Conservation (phyloP, 1,140 invertebrate species). For the Hypothenemus hampei region DNA sequence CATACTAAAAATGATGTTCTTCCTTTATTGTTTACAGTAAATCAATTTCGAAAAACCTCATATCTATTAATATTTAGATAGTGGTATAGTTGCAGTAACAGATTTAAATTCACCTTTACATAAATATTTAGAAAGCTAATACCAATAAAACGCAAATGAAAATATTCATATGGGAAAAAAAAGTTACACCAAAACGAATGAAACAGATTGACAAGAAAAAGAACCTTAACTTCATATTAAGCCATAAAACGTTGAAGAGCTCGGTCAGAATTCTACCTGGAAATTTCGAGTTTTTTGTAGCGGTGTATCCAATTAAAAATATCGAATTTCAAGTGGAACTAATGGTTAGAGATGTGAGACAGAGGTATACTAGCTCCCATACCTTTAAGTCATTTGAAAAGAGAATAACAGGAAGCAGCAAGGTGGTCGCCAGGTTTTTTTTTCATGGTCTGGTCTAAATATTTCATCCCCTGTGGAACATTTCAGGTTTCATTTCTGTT, state of each 20-base stretch:
- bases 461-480: neutral
- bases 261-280: slow-evolving; percentile 19
- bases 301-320: slow-evolving; percentile 12
- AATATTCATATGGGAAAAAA: slow-evolving; percentile 3
- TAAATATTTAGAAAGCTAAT: slow-evolving; percentile 20
- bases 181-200: slow-evolving; percentile 12
- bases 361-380: neutral
- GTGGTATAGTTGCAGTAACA: neutral
- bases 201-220: too few relatives aligned
- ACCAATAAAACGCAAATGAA: slow-evolving; percentile 16
- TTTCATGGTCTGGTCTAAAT: neutral
- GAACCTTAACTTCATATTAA: too few relatives aligned
- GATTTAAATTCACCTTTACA: slow-evolving; percentile 21
- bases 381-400: slow-evolving; percentile 9
- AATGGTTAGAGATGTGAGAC: slow-evolving; percentile 12
- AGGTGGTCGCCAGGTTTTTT: slow-evolving; percentile 16
- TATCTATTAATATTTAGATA: slow-evolving; percentile 3
- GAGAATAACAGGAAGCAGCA: slow-evolving; percentile 5
- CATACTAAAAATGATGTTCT: too few relatives aligned
- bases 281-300: slow-evolving; percentile 6
- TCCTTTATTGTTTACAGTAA: too few relatives aligned
- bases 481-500: too few relatives aligned
- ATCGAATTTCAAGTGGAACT: slow-evolving; percentile 25
- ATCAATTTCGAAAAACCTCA: slow-evolving; percentile 10
- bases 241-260: neutral